phyloP scores from a whole-genome alignment of 1,140 invertebrate species.

The Drosophila bifasciata region DNA sequence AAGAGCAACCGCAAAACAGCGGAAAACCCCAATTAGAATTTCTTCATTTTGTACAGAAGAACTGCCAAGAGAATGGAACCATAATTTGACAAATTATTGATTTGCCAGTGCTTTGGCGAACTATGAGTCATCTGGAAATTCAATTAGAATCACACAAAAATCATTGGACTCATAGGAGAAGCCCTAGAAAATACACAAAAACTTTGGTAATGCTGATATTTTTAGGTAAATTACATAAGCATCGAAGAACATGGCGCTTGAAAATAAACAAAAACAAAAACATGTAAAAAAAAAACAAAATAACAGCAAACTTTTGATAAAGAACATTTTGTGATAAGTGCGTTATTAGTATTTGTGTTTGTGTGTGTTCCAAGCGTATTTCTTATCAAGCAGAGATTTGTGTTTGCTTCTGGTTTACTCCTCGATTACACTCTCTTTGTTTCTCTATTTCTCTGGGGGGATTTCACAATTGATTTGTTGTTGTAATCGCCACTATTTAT shows the following conservation, averaged over 20 bases:
- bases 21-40: constrained; percentile 69
- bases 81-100: constrained; percentile 47
- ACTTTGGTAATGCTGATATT: constrained; percentile 17
- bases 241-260: constrained; percentile 20
- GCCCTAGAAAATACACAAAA: constrained; percentile 40
- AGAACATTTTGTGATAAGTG: constrained; percentile 42
- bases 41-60: background rate
- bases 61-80: constrained; percentile 7
- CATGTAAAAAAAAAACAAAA: background rate
- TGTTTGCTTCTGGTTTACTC: constrained; percentile 20
- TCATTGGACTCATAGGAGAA: constrained; percentile 24
- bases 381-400: constrained; percentile 38
- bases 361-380: background rate
- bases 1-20: constrained; percentile 39
- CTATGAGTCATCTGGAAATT: constrained; percentile 37
- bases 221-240: constrained; percentile 50
- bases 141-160: constrained; percentile 30
- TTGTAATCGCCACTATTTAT: constrained; percentile 55
- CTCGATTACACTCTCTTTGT: background rate
- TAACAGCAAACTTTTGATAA: constrained; percentile 31
- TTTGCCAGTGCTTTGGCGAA: constrained; percentile 28
- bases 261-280: constrained; percentile 42
- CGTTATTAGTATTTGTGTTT: background rate
- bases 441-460: constrained; percentile 2
- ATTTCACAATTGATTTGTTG: constrained; percentile 53